phyloP scores from a whole-genome alignment of 2,113 vertebrate genomes.

The Zosterops borbonicus region DNA sequence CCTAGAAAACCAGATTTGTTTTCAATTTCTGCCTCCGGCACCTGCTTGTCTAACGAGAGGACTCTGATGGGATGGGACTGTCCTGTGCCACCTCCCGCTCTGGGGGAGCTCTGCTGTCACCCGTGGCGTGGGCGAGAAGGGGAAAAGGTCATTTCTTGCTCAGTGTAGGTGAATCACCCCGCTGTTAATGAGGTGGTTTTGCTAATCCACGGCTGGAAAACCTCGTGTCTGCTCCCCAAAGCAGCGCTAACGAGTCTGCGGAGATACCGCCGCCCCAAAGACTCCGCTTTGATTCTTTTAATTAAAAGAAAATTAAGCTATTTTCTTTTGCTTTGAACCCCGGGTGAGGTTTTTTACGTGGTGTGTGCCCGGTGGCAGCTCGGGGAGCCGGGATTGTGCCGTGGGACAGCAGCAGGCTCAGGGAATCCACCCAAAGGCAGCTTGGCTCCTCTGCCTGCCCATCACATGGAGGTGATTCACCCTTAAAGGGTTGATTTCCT shows the following conservation, averaged over 20 bases:
- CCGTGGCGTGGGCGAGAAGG: neutral
- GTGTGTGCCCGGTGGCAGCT: neutral
- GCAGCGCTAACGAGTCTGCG: neutral
- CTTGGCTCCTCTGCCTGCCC: neutral
- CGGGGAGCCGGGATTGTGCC: neutral
- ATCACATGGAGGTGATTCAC: neutral
- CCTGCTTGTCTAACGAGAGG: neutral
- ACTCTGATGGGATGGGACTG: neutral
- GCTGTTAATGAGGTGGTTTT: neutral
- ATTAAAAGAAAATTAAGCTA: neutral
- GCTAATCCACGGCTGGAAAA: neutral
- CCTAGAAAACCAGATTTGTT: constrained; percentile 40
- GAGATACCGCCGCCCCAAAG: neutral
- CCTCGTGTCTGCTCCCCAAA: neutral
- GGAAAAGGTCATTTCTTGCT: neutral
- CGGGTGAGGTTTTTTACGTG: neutral
- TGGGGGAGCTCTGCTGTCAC: neutral
- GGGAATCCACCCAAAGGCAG: neutral
- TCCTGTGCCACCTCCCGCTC: neutral
- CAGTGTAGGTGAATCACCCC: neutral
- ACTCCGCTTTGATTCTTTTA: neutral
- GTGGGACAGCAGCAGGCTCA: accelerated
- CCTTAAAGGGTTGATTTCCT: neutral
- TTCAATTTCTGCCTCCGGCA: neutral
- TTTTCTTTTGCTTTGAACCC: neutral